Conservation (phyloP, 1,140 invertebrate genomes). For the Polypedilum vanderplanki region DNA sequence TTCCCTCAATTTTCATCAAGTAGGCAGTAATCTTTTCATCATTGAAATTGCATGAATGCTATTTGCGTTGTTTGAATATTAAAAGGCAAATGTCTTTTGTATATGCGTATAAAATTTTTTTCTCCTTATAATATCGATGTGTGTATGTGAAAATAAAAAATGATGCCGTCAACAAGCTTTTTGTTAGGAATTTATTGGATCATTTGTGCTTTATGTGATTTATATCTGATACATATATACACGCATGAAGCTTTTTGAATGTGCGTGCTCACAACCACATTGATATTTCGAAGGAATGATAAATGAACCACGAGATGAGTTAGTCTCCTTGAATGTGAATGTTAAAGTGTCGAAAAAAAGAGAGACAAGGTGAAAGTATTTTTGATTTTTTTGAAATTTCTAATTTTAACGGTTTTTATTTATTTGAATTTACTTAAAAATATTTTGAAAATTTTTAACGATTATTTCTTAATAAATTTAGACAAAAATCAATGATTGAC, state of each 20-base stretch:
- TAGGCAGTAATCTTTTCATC: slow-evolving; percentile 17
- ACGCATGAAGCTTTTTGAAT: background rate
- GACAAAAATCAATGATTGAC: too few species aligned
- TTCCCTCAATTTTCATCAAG: slow-evolving; percentile 30
- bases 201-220: slow-evolving; percentile 18
- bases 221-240: background rate
- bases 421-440: too few species aligned
- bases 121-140: background rate
- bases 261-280: background rate
- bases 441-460: too few species aligned
- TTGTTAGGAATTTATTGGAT: slow-evolving; percentile 8
- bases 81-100: background rate
- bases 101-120: background rate
- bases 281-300: background rate
- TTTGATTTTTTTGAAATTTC: too few species aligned
- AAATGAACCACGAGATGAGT: slow-evolving; percentile 17
- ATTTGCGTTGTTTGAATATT: background rate
- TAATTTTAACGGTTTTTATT: too few species aligned
- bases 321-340: too few species aligned
- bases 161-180: background rate
- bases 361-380: too few species aligned
- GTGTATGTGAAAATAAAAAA: background rate
- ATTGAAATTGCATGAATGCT: slow-evolving; percentile 26
- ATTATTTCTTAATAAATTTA: too few species aligned
- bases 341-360: too few species aligned